Evolutionary conservation across 2,797 vertebrate genomes (phyloP).

Genomic region (Acanthurus leucopareius): DNA sequence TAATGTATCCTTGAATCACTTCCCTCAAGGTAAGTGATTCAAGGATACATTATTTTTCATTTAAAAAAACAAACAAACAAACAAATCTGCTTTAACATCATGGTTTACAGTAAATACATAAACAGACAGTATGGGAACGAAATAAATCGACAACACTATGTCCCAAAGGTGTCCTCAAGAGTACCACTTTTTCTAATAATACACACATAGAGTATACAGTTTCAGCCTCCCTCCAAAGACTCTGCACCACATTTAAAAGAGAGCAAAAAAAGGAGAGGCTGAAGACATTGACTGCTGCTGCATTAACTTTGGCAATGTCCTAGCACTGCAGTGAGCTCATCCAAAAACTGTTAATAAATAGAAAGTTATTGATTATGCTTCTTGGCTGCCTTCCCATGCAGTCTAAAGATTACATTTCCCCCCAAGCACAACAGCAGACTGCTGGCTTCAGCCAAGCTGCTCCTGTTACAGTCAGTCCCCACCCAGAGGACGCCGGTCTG

Average conservation of each 20-base stretch:
- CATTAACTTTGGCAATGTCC: conserved; percentile 78
- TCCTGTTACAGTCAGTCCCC: conserved; percentile 74
- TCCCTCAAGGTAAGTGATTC: neutral
- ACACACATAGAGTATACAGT: conserved; percentile 56
- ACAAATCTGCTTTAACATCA: conserved; percentile 24
- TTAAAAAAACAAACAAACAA: neutral
- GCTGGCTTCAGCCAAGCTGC: conserved; percentile 71
- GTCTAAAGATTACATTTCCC: conserved; percentile 80
- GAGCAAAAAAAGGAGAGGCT: conserved; percentile 50
- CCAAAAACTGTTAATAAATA: conserved; percentile 86
- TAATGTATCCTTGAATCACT: neutral
- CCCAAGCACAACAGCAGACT: conserved; percentile 68
- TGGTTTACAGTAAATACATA: neutral
- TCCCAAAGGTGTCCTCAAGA: conserved; percentile 46
- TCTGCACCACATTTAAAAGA: conserved; percentile 52
- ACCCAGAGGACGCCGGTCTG: conserved; percentile 63
- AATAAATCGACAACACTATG: conserved; percentile 42
- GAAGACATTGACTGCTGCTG: conserved; percentile 73
- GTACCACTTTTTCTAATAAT: conserved; percentile 70
- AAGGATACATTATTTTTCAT: neutral
- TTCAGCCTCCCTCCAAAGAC: conserved; percentile 63
- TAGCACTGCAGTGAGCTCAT: conserved; percentile 80
- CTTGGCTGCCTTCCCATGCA: conserved; percentile 77
- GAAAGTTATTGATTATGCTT: conserved; percentile 83
- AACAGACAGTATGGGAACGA: conserved; percentile 11